These are phyloP conservation scores for Pogonognathellus flavescens DNA, from an alignment of 1,140 invertebrate species.

Conservation along the genomic window DNA sequence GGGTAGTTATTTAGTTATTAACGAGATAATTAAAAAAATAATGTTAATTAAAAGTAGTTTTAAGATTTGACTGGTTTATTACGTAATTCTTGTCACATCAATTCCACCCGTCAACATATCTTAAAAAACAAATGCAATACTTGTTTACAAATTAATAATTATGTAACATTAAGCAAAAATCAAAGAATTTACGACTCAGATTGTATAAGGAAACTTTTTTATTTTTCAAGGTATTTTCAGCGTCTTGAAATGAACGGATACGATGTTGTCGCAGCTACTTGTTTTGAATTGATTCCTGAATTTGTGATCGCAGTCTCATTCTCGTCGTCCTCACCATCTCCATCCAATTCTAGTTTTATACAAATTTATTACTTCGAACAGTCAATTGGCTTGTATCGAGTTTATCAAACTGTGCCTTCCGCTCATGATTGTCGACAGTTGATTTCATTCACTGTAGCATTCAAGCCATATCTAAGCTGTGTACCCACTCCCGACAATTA, in stretches of 20 bases:
- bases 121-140: not conserved
- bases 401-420: not conserved
- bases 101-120: too few relatives aligned
- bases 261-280: not conserved
- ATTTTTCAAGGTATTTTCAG: slow-evolving; percentile 56
- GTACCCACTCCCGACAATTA: not conserved
- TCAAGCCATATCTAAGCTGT: slow-evolving; percentile 51
- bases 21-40: too few relatives aligned
- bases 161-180: too few relatives aligned
- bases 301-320: not conserved
- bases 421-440: slow-evolving; percentile 29
- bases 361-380: slow-evolving; percentile 51
- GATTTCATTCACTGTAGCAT: slow-evolving; percentile 48
- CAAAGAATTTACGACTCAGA: too few relatives aligned
- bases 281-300: slow-evolving; percentile 2
- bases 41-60: too few relatives aligned
- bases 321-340: too few relatives aligned
- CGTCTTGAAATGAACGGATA: not conserved
- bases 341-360: not conserved
- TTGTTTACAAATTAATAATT: too few relatives aligned
- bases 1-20: too few relatives aligned
- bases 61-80: too few relatives aligned
- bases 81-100: too few relatives aligned
- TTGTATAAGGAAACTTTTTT: too few relatives aligned
- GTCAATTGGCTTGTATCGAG: not conserved